Conservation (phyloP, 2,113 vertebrate species). For the Lycaon pictus region DNA sequence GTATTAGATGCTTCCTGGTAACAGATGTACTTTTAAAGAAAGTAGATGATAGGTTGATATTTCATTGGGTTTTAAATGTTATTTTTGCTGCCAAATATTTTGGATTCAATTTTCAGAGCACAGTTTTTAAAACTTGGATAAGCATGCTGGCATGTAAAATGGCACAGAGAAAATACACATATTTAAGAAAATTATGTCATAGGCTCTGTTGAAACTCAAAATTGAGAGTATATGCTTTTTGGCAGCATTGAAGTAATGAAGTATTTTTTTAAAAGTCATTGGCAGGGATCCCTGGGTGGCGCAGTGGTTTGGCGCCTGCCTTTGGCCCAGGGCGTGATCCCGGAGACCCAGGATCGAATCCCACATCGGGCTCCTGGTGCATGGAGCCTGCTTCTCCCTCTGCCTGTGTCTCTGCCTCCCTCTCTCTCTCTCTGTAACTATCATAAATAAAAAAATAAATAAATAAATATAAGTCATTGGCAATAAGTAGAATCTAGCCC, state of each 20-base stretch:
- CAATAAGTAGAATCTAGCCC: background rate
- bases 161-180: slow-evolving; percentile 9
- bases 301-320: too few relatives aligned
- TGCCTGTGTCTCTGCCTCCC: too few relatives aligned
- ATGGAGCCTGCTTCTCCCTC: too few relatives aligned
- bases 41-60: slow-evolving; percentile 73
- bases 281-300: background rate
- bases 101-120: slow-evolving; percentile 70
- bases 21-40: slow-evolving; percentile 82
- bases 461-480: background rate
- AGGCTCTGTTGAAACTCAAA: background rate
- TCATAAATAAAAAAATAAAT: too few relatives aligned
- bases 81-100: slow-evolving; percentile 78
- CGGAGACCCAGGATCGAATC: too few relatives aligned
- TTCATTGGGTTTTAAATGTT: slow-evolving; percentile 77
- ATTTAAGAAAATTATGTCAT: slow-evolving; percentile 62
- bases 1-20: slow-evolving; percentile 69
- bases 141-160: slow-evolving; percentile 48
- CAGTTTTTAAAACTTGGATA: slow-evolving; percentile 51
- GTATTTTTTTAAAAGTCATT: slow-evolving; percentile 6
- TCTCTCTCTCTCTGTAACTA: too few relatives aligned
- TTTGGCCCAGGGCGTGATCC: too few relatives aligned
- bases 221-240: slow-evolving; percentile 31
- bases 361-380: too few relatives aligned
- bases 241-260: slow-evolving; percentile 24